Base-by-base conservation (phyloP, 2,113 vertebrate genomes). In the Hiodon alosoides region DNA sequence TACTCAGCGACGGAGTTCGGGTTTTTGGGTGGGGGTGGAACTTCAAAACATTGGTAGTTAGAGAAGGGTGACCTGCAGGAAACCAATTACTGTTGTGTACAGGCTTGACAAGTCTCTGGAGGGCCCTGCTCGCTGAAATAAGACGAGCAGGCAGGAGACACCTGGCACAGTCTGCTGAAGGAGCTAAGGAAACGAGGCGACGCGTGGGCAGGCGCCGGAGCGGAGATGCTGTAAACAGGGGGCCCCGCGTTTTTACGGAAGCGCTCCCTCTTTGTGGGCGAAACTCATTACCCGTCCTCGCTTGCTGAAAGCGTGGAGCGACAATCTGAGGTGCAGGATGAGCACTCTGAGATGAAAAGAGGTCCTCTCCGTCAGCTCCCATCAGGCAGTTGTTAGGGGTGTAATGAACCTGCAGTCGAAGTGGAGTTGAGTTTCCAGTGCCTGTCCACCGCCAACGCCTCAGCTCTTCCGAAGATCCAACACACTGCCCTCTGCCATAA, bases 331-430 rank as follows among this genome's bases (percentile, higher is more conserved):
- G 46, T 65, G 74, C 77, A 65, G 4, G 55, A 74, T 79, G 80
- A 81, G 80, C 79, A 79, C 73, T 64, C 3, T 59, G 79, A 85
- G 86, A 87, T 83, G 76, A 84, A 83, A 80, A 78, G 78, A 80
- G 76, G 77, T 82, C 76, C 83, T 86, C 82, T 85, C 78, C 79
- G 83, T 77, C 74, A 76, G 79, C 79, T 84, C 87, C 85, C 84
- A 87, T 88, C 86, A 88, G 85, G 73, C 81, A 77, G 79, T 83
- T 83, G 78, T 89, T 90, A 87, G 85, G 84, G 80, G 81, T 78
- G 82, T 88, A 90, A 88, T 88, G 87, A 89, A 87, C 84, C 86
- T 83, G 82, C 87, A 79, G 88, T 60, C 7, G 57, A 52, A 13
- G 51, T 16, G 53, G n/a, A 48, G n/a, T 82, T 50, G 47, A 11